Conservation (phyloP, 2,113 vertebrate genomes). For the Cacatua alba region DNA sequence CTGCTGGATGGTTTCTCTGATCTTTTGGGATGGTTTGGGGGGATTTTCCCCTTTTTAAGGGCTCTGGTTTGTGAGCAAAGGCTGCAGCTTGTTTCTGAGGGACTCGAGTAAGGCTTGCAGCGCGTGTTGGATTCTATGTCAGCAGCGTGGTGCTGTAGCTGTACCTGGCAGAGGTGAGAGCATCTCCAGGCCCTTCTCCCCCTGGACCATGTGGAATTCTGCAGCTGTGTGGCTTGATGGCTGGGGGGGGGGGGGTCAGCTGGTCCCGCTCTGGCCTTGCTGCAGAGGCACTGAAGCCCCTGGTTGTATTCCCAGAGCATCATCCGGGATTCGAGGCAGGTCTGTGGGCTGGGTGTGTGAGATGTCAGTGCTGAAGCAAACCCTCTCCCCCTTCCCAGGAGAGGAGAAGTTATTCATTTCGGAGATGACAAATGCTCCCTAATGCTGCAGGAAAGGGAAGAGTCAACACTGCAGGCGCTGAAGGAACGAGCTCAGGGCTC, state of each 20-base stretch:
- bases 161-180: neutral
- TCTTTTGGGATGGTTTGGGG: neutral
- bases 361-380: neutral
- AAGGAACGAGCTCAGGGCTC: constrained; percentile 30
- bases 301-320: neutral
- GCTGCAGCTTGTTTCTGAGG: neutral
- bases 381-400: constrained; percentile 24
- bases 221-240: neutral
- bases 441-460: constrained; percentile 49
- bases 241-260: too few species aligned
- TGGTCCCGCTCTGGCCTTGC: neutral
- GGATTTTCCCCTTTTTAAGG: neutral
- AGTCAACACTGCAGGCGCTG: constrained; percentile 44
- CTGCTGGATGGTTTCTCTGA: neutral
- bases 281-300: neutral
- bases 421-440: constrained; percentile 59
- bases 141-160: accelerated
- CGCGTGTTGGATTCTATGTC: accelerated
- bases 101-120: neutral
- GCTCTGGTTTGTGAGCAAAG: neutral
- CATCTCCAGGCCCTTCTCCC: neutral
- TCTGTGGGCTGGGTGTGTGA: neutral
- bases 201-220: neutral
- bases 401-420: constrained; percentile 54
- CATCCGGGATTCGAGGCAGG: neutral